Base-by-base conservation (phyloP, 1,140 invertebrate species). In the Drosophila ercepeae region DNA sequence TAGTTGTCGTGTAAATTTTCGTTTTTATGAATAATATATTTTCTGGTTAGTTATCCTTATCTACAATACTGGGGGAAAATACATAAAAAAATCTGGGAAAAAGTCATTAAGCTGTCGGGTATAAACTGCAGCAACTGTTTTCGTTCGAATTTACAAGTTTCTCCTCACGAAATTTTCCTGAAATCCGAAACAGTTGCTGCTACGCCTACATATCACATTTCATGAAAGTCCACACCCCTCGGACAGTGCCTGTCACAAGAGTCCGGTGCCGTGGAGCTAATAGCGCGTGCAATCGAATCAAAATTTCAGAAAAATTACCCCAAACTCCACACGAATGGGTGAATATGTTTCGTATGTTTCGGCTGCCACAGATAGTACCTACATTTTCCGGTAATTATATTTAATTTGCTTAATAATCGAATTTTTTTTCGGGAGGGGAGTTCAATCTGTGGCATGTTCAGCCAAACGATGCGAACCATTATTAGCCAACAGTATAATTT, bases 381-480 rank as follows among this genome's bases (percentile, higher is more conserved):
- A 86, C 77, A 82, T 89, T 89, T 88, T 88, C 82, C 82, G 83
- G 82, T 89, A 89, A 88, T 88, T 88, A 88, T 82, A 72, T 58
- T 83, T 82, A 86, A 86, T 88, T 86, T 86, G 25, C 64, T 73
- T 67, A 64, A 86, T 88, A 88, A 77, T 86, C 76, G 67, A 73
- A 34, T 36, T 42, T 49, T 68, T 69, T 60, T 49, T n/a, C n/a
- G 64, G 45, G 41, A 52, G 57, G 59, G 41, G 25, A 63, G 54
- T 63, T 13, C 44, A 46, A 68, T 48, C 45, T 49, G 55, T 89
- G 61, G 60, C 78, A 60, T 88, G 82, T 81, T 53, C 78, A 88
- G 52, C 70, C 70, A 53, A 82, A 75, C 74, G 83, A 71, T 75
- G 60, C 77, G 55, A 58, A 21, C 42, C 42, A 69, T 65, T 46